Evolutionary conservation across 2,797 vertebrate species (phyloP).

Genomic region (Delichon dasypus): DNA sequence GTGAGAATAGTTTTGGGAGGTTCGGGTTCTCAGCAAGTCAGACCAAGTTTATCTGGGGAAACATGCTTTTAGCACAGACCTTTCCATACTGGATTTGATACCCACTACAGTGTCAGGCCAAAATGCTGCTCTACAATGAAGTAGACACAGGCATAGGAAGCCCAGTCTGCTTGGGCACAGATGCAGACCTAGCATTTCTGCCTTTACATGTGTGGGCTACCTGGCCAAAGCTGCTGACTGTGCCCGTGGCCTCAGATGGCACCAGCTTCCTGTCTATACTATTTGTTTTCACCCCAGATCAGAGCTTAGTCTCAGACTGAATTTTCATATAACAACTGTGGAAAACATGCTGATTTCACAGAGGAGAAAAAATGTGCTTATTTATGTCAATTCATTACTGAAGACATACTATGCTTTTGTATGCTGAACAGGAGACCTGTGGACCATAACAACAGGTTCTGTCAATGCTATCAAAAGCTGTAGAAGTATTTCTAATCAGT

Average conservation of each 20-base stretch:
- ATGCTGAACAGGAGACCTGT: not conserved
- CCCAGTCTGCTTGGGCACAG: too few relatives aligned
- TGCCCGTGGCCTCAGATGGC: not conserved
- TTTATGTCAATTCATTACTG: not conserved
- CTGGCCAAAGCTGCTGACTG: not conserved
- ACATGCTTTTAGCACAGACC: not conserved
- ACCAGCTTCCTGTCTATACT: fast-evolving
- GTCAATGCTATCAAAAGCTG: not conserved
- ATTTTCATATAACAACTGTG: not conserved
- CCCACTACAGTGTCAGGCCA: not conserved
- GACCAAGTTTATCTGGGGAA: not conserved
- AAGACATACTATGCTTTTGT: not conserved
- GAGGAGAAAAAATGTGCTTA: not conserved
- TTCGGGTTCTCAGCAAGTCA: not conserved
- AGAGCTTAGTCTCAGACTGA: not conserved
- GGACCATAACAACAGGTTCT: not conserved
- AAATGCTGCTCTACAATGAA: not conserved
- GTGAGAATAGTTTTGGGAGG: not conserved
- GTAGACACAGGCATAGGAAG: not conserved
- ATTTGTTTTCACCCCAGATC: not conserved
- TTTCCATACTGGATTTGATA: not conserved
- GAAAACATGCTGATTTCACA: not conserved
- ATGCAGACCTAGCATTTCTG: not conserved
- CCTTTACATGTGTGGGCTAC: not conserved
- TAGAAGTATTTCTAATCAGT: not conserved